These are phyloP conservation scores for Lamprologus ornatipinnis DNA, from an alignment of 2,113 vertebrate species.

Conservation along the genomic window DNA sequence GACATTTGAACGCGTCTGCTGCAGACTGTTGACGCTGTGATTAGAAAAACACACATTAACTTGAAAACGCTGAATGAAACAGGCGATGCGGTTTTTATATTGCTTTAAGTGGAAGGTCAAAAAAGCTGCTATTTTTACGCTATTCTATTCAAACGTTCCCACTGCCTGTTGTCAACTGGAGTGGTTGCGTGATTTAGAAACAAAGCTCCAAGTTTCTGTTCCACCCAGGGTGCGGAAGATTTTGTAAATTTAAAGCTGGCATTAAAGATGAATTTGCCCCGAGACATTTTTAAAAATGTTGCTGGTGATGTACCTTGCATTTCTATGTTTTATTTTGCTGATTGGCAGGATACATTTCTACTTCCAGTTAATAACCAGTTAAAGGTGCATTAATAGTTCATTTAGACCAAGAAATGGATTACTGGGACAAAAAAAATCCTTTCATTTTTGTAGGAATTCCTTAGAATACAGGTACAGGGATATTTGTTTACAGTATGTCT, in stretches of 20 bases:
- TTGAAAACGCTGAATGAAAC: not conserved
- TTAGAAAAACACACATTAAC: not conserved
- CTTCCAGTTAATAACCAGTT: not conserved
- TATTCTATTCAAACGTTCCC: not conserved
- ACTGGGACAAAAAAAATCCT: not conserved
- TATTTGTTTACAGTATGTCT: not conserved
- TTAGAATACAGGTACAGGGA: not conserved
- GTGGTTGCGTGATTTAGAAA: not conserved
- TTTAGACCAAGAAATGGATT: not conserved
- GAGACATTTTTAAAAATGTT: not conserved
- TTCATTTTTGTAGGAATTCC: not conserved
- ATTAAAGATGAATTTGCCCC: not conserved
- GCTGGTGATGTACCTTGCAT: conserved; percentile 2
- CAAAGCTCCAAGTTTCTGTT: not conserved
- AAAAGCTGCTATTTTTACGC: conserved; percentile 62
- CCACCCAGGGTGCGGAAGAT: not conserved
- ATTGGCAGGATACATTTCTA: not conserved
- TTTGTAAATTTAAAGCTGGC: not conserved
- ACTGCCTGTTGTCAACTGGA: not conserved
- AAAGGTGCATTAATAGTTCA: not conserved
- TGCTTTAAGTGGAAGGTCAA: conserved; percentile 54
- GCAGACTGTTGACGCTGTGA: conserved; percentile 11
- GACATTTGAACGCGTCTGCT: not conserved
- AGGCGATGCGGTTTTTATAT: not conserved
- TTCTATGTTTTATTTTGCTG: conserved; percentile 6